Evolutionary conservation across 2,888 invertebrate genomes (phyloP), one percentile per base, ranked within the genome.

Genomic region (Schizotus pectinicornis): DNA sequence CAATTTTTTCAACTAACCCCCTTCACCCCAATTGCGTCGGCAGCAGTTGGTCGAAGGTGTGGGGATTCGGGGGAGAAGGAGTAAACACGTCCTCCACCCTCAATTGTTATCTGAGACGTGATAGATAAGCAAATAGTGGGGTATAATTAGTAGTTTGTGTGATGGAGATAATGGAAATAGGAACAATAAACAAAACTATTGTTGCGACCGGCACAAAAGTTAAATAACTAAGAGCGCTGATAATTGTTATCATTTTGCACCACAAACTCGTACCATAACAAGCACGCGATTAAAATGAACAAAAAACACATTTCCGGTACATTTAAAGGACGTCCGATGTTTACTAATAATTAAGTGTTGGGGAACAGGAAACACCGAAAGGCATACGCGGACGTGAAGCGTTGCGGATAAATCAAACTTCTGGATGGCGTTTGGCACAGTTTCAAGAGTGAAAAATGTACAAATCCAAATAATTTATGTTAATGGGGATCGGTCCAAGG

Each of bases 221-320:
- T 22, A 43, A 30, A 42, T 52, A 22, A 45, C 32, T 38, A 45
- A 53, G 42, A n/a, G 13, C 36, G 12, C 8, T 43, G 53, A 53
- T 53, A 53, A 45, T 46, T 37, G 38, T 53, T 53, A 53, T 53
- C 53, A 53, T 11, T 53, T 37, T 11, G 38, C 45, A 46, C 36
- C 52, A 50, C 51, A 43, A 22, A 51, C 38, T 36, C 35, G 12
- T 47, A 14, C 47, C 36, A 48, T 51, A 43, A 34, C 30, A 39
- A 35, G 12, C 35, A 32, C 37, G 50, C 42, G 50, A 50, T 50
- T 50, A 50, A 50, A 22, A 14, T 51, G 11, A 36, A 47, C 47
- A 51, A 53, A 53, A 52, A 53, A 38, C 38, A 32, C 45, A 33
- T 46, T 53, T 53, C 53, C 53, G 45, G 53, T 36, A 38, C 39